These are phyloP conservation scores for Tetramorium bicarinatum DNA, from an alignment of 2,888 invertebrate genomes.

Conservation along the genomic window DNA sequence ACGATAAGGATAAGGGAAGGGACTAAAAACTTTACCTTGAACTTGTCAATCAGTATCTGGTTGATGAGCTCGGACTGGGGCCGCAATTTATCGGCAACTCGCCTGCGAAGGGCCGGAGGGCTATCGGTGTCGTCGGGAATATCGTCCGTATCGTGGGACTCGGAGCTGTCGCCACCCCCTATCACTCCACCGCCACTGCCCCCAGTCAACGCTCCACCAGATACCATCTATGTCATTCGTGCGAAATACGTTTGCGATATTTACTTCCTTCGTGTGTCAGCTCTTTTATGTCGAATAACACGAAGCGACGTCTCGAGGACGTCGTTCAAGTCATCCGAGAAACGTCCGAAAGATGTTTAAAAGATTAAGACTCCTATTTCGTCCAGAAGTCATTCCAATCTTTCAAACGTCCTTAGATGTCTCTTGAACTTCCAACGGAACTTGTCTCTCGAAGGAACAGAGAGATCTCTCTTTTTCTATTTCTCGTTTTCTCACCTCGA, in stretches of 20 bases:
- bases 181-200: constrained; percentile 84
- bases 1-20: neutral
- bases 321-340: neutral
- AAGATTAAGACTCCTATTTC: constrained; percentile 7
- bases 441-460: neutral
- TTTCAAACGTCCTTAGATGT: constrained; percentile 8
- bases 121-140: constrained; percentile 87
- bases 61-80: constrained; percentile 89
- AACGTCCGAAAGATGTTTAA: neutral
- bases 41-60: constrained; percentile 88
- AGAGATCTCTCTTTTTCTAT: constrained; percentile 77
- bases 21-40: constrained; percentile 86
- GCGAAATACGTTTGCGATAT: constrained; percentile 14
- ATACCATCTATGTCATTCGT: constrained; percentile 86
- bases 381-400: neutral
- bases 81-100: constrained; percentile 86
- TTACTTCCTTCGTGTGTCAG: neutral
- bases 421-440: neutral
- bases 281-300: neutral
- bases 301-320: neutral
- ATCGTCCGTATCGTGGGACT: constrained; percentile 88
- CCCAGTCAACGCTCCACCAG: constrained; percentile 86
- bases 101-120: constrained; percentile 87
- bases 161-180: constrained; percentile 88
- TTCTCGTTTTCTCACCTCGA: constrained; percentile 87